A percentile compares a stretch with the other conserved stretches of the same genome.
phyloP scores from a whole-genome alignment of 2,797 vertebrate species.

The Enteromius radiatus region DNA sequence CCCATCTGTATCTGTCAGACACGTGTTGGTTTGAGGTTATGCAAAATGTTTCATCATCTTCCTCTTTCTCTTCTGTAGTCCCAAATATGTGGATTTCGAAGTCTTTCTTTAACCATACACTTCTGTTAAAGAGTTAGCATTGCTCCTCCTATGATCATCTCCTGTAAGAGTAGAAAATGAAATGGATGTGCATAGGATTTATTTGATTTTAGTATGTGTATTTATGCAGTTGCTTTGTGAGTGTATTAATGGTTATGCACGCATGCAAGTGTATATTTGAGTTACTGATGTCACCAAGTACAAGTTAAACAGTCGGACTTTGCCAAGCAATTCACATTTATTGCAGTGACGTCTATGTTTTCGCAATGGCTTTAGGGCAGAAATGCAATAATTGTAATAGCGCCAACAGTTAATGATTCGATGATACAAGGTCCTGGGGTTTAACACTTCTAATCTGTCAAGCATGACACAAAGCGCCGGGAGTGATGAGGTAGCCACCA shows the following conservation, averaged over 20 bases:
- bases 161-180: background rate
- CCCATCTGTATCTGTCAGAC: constrained; percentile 6
- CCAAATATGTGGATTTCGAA: background rate
- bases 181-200: background rate
- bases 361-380: constrained; percentile 27
- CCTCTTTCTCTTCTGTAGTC: background rate
- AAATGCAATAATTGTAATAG: constrained; percentile 26
- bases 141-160: background rate
- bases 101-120: background rate
- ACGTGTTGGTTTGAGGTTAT: background rate
- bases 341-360: constrained; percentile 17
- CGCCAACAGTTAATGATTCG: constrained; percentile 52
- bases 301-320: constrained; percentile 54
- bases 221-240: background rate
- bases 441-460: constrained; percentile 58
- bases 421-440: constrained; percentile 43
- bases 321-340: constrained; percentile 49
- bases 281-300: constrained; percentile 52
- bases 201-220: constrained; percentile 1
- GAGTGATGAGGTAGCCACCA: constrained; percentile 52
- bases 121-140: background rate
- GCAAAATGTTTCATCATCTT: background rate
- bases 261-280: constrained; percentile 29
- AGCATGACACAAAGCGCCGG: constrained; percentile 58
- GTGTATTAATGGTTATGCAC: constrained; percentile 41